Base-by-base conservation (phyloP, 1,140 invertebrate genomes). In the Zaprionus ghesquierei region DNA sequence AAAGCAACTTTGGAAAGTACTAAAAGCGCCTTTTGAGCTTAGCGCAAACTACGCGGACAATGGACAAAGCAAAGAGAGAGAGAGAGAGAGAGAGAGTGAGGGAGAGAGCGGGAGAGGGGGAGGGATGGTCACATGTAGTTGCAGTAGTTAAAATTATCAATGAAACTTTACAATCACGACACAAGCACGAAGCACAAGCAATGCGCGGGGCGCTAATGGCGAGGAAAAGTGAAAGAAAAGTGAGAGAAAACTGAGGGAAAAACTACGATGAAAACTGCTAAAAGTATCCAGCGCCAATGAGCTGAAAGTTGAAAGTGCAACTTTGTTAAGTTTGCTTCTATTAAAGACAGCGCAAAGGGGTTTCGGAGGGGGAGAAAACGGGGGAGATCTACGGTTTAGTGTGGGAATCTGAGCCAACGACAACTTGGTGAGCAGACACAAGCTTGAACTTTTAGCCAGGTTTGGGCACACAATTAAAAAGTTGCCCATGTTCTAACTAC, bases 111-210 rank as follows among this genome's bases (percentile, higher is more conserved):
- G n/a, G 35, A n/a, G 2, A 27, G 6, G 1, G 22, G 3, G 23
- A 38, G 9, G 60, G 59, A 66, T 38, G 41, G 51, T 66, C 70
- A 77, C 74, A 70, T 80, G 65, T 81, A 69, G 44, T 71, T 61
- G 63, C 60, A 70, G 71, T 86, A 80, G 82, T 87, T 86, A 87
- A 87, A 86, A 87, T 86, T 87, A 86, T 86, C 82, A 86, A 86
- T 87, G 79, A 86, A 86, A 86, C 75, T 86, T 86, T 86, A 87
- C 82, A 86, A 86, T 82, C 79, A 82, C 72, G 65, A 72, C 60
- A 69, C 41, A 22, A 49, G 60, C 18, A 9, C 41, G 41, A 46
- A 12, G n/a, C n/a, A n/a, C n/a, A 46, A 46, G 27, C 27, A 6
- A 9, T 6, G 10, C 6, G 15, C 20, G 20, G 31, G 20, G 27